Base-by-base conservation (phyloP, 2,888 invertebrate species). In the Watsonalla binaria region DNA sequence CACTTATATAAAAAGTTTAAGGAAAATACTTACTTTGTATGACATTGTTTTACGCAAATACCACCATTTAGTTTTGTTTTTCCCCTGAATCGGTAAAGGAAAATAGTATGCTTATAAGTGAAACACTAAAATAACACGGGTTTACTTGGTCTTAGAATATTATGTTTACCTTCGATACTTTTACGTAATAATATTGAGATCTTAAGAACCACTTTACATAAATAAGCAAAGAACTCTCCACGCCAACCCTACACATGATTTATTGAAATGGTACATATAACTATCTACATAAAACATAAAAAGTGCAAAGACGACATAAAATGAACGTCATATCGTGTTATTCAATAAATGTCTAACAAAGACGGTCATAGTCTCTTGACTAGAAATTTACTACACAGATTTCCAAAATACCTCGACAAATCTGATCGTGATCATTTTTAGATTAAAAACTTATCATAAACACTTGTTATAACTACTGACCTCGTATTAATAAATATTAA, bases 401-500 rank as follows among this genome's bases (percentile, higher is more conserved):
- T 82, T 78, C 73, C 70, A 70, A 69, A 72, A 74, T 74, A 70
- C 63, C 65, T 74, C 73, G 73, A 74, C 69, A 78, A 81, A 81
- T 80, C 80, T 82, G 82, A 74, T 75, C 65, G 66, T 66, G 74
- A 72, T 74, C 24, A 75, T 70, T 66, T 72, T 71, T 74, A 74
- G 73, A 76, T 73, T 66, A 70, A 66, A 68, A 72, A 74, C 74
- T 78, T 83, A 84, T 68, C 74, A 72, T 75, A 78, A 77, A 76
- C 72, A 75, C 65, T 69, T 76, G 71, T 76, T 84, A 83, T 65
- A 74, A 68, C 82, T 87, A 88, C 87, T 90, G 88, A 88, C 88
- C 88, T 82, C 82, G 79, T 86, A 85, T 84, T 78, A 85, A 88
- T 86, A 87, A 86, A 86, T 86, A 86, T 82, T 82, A 82, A 75